Percentiles rank a stretch among this genome's conserved stretches.
Conservation (phyloP, 2,888 invertebrate genomes). For the Chaitophorus viminalis region DNA sequence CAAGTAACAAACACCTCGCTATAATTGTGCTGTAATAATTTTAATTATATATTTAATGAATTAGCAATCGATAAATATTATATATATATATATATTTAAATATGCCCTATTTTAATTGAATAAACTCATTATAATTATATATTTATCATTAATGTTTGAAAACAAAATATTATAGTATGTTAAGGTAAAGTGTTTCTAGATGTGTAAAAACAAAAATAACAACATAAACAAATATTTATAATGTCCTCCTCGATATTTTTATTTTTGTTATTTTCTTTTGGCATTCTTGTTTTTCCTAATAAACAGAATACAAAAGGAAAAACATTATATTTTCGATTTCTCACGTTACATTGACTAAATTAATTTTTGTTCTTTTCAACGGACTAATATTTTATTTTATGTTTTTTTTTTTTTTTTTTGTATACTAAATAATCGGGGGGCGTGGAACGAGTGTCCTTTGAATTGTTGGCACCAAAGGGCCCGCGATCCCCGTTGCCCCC, state of each 20-base stretch:
- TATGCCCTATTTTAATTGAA: conserved; percentile 58
- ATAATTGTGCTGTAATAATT: conserved; percentile 64
- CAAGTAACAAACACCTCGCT: conserved; percentile 64
- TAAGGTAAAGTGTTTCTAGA: conserved; percentile 60
- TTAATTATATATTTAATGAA: conserved; percentile 58
- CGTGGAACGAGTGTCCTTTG: conserved; percentile 57
- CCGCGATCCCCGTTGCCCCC: conserved; percentile 58
- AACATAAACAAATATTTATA: conserved; percentile 16
- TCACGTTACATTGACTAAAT: not conserved
- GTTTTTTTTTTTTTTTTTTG: conserved; percentile 15
- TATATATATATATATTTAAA: conserved; percentile 44
- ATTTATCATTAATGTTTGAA: conserved; percentile 55
- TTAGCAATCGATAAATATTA: conserved; percentile 61
- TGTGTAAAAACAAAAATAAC: conserved; percentile 46
- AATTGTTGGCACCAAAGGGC: conserved; percentile 60
- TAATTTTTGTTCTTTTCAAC: not conserved
- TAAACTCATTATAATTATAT: conserved; percentile 49
- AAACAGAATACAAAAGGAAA: not conserved
- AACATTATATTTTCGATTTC: not conserved
- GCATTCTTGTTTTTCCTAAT: not conserved
- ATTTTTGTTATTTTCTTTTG: not conserved
- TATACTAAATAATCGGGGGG: conserved; percentile 40
- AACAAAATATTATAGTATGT: conserved; percentile 54
- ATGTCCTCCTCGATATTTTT: not conserved
- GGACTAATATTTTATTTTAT: not conserved